These are phyloP conservation scores for Spilarctia lutea DNA, from an alignment of 2,888 invertebrate genomes.

Conservation along the genomic window DNA sequence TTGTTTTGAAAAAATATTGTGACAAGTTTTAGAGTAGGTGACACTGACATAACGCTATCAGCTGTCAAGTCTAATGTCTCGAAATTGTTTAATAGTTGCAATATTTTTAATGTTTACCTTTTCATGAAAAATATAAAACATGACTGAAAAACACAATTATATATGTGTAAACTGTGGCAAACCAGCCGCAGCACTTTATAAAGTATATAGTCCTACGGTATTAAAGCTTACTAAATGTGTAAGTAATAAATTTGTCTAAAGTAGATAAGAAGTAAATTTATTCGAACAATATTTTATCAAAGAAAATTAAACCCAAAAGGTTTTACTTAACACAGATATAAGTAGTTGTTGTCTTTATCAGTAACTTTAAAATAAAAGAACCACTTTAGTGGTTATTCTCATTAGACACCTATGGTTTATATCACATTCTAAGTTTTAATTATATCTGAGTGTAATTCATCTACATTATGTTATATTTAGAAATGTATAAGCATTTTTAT, in stretches of 20 bases:
- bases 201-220: conserved; percentile 90
- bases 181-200: conserved; percentile 87
- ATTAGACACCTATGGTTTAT: neutral
- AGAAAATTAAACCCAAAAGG: neutral
- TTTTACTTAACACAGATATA: no score
- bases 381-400: neutral
- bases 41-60: neutral
- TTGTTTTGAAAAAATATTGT: neutral
- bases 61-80: neutral
- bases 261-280: neutral
- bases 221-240: conserved; percentile 92
- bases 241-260: conserved; percentile 65
- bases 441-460: no score
- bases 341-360: neutral
- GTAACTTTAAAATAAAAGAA: neutral
- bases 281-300: neutral
- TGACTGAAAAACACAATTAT: conserved; percentile 58
- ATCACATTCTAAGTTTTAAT: no score
- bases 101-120: neutral
- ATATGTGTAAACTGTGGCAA: conserved; percentile 91
- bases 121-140: conserved; percentile 24
- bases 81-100: neutral
- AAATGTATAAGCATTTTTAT: no score
- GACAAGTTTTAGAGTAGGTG: neutral
- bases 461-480: no score